These are phyloP conservation scores for Malurus melanocephalus DNA, from an alignment of 2,113 vertebrate genomes.

Conservation along the genomic window DNA sequence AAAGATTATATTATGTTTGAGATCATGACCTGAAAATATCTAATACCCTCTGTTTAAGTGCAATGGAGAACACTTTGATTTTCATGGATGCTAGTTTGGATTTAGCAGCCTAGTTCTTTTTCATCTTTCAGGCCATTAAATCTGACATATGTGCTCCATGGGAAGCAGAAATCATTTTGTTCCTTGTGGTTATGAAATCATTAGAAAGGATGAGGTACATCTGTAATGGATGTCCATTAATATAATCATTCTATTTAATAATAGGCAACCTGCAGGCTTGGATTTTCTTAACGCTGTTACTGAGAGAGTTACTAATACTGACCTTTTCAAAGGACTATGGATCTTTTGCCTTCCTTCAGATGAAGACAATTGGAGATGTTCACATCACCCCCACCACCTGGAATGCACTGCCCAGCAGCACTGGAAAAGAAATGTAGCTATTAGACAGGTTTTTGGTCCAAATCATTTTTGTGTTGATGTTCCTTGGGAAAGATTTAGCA, in stretches of 20 bases:
- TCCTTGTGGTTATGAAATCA: background rate
- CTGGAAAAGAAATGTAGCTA: background rate
- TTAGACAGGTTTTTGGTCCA: background rate
- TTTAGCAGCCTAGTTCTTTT: slow-evolving; percentile 4
- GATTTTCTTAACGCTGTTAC: background rate
- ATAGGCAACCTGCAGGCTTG: background rate
- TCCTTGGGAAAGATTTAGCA: background rate
- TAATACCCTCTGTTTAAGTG: background rate
- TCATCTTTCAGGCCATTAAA: slow-evolving; percentile 10
- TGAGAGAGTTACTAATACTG: background rate
- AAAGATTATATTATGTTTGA: background rate
- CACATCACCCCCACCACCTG: background rate
- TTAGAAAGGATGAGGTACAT: background rate
- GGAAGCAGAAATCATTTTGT: background rate
- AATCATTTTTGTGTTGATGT: background rate
- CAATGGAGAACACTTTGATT: background rate
- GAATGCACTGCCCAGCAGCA: background rate
- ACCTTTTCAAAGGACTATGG: background rate
- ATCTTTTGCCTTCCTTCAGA: background rate
- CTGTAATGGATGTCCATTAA: slow-evolving; percentile 19
- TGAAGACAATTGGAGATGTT: background rate
- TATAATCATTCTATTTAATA: background rate
- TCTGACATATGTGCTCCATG: background rate
- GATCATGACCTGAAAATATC: background rate
- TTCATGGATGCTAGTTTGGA: background rate